These are phyloP conservation scores for Artibeus lituratus DNA, from an alignment of 2,797 vertebrate genomes.

Conservation along the genomic window DNA sequence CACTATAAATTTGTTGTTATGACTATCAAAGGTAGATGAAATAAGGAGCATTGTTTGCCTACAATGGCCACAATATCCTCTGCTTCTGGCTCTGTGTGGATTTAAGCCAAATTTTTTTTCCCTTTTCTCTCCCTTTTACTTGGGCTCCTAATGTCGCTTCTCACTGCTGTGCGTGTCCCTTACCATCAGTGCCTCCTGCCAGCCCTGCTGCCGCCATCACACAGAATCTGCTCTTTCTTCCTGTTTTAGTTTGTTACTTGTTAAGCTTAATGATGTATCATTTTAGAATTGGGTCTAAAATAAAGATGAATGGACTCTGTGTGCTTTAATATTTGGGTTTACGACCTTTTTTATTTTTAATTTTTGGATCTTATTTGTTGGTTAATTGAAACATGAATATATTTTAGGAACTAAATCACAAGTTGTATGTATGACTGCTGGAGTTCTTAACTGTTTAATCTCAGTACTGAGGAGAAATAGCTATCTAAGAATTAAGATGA, in stretches of 20 bases:
- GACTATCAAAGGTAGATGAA: neutral
- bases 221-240: neutral
- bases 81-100: neutral
- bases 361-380: neutral
- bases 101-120: neutral
- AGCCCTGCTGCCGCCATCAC: neutral
- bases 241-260: neutral
- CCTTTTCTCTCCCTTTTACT: neutral
- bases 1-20: neutral
- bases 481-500: neutral
- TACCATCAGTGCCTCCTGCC: neutral
- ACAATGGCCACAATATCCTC: neutral
- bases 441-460: neutral
- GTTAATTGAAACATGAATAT: neutral
- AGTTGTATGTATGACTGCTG: neutral
- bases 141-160: neutral
- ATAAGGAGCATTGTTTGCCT: neutral
- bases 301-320: neutral
- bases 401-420: conserved; percentile 29
- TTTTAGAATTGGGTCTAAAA: neutral
- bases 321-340: neutral
- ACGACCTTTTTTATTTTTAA: neutral
- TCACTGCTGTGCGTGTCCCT: neutral
- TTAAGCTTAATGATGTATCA: neutral
- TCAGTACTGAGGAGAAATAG: neutral